Evolutionary conservation across 2,797 vertebrate species (phyloP).

Genomic region (Hippoglossus hippoglossus): DNA sequence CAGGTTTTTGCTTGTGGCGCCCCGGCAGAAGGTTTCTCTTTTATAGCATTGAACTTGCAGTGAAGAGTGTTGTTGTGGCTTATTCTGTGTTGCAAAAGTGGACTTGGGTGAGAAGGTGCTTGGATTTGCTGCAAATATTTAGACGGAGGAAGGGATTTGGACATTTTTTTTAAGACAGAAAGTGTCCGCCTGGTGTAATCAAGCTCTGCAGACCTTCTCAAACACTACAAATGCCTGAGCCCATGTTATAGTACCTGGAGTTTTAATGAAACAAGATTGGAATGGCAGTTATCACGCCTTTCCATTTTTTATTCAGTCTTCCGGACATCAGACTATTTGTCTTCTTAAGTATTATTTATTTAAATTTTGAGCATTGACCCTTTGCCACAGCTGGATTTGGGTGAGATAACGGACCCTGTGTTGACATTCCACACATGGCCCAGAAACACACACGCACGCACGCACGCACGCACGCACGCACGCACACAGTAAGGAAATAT

Average conservation of each 20-base stretch:
- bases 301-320: too few species aligned
- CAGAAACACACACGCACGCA: constrained; percentile 14
- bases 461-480: not conserved
- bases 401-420: constrained; percentile 31
- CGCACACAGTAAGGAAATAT: constrained; percentile 9
- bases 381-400: constrained; percentile 30
- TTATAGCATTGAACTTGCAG: constrained; percentile 69
- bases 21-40: constrained; percentile 64
- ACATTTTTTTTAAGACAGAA: constrained; percentile 12
- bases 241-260: not conserved
- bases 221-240: too few species aligned
- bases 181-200: constrained; percentile 45
- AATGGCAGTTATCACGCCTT: not conserved
- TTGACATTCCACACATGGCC: constrained; percentile 30
- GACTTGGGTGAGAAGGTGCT: constrained; percentile 37
- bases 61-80: constrained; percentile 70
- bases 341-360: constrained; percentile 1
- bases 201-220: constrained; percentile 30
- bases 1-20: constrained; percentile 80
- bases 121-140: constrained; percentile 38
- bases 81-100: constrained; percentile 48
- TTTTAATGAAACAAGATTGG: constrained; percentile 6
- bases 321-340: not conserved
- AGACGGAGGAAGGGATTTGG: not conserved
- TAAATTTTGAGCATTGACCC: constrained; percentile 22